Conservation (phyloP, 2,888 invertebrate genomes). For the Cyclophora albipunctata region DNA sequence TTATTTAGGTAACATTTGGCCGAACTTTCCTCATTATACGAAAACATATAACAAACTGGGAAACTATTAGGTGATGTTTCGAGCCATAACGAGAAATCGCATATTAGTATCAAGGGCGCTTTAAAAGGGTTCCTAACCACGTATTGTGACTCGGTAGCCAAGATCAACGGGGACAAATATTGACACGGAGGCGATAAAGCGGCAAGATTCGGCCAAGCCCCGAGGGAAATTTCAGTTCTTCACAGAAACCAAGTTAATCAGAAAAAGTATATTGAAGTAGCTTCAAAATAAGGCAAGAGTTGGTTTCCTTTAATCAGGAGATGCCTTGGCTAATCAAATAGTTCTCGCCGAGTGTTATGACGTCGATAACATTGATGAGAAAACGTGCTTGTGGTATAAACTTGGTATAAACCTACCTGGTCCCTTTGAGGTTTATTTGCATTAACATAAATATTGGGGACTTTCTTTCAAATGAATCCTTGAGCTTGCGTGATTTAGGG, state of each 20-base stretch:
- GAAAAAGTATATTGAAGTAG: slow-evolving; percentile 27
- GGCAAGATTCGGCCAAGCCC: slow-evolving; percentile 32
- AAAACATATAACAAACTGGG: neutral
- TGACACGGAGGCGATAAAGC: slow-evolving; percentile 36
- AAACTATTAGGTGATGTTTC: neutral
- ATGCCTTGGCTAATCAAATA: slow-evolving; percentile 17
- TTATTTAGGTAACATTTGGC: neutral
- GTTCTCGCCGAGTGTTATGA: slow-evolving; percentile 7
- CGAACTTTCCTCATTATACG: neutral
- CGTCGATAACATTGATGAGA: slow-evolving; percentile 6
- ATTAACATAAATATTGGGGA: too few relatives aligned
- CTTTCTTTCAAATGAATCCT: too few relatives aligned
- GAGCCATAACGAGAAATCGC: slow-evolving; percentile 1
- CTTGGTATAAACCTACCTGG: too few relatives aligned
- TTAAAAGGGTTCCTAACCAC: slow-evolving; percentile 11
- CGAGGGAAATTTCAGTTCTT: slow-evolving; percentile 46
- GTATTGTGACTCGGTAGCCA: slow-evolving; percentile 14
- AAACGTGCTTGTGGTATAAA: slow-evolving; percentile 2
- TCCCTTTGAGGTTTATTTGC: too few relatives aligned
- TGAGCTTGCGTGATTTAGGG: too few relatives aligned
- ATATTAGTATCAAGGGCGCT: slow-evolving; percentile 12
- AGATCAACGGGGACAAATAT: slow-evolving; percentile 34
- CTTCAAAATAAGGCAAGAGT: slow-evolving; percentile 15
- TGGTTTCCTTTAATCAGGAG: slow-evolving; percentile 27
- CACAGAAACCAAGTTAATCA: slow-evolving; percentile 37